phyloP scores from a whole-genome alignment of 2,113 vertebrate species.

The Eptesicus fuscus region DNA sequence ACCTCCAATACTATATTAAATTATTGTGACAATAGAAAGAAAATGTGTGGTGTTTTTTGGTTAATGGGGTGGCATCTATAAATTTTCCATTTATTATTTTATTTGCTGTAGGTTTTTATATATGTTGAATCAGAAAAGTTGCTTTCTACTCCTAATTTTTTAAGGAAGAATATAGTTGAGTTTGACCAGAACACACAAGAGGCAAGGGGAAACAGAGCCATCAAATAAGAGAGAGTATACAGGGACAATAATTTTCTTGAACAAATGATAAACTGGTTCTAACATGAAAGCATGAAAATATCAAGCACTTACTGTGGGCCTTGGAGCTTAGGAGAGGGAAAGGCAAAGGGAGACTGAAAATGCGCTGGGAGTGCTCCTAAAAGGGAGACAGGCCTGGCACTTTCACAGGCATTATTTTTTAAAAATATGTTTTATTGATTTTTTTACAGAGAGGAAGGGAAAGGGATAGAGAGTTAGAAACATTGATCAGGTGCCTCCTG shows the following conservation, averaged over 20 bases:
- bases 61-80: background rate
- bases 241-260: background rate
- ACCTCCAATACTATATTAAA: background rate
- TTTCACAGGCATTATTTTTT: background rate
- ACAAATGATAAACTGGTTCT: background rate
- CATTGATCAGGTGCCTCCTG: too few relatives aligned
- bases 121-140: background rate
- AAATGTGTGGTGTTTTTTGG: background rate
- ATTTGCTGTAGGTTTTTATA: background rate
- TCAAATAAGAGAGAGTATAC: background rate
- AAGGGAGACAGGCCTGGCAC: too few relatives aligned
- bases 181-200: background rate
- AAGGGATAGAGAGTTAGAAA: too few relatives aligned
- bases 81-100: slow-evolving; percentile 4
- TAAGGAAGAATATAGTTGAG: background rate
- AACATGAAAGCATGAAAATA: background rate
- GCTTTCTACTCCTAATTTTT: background rate
- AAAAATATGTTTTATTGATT: too few relatives aligned
- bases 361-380: too few relatives aligned
- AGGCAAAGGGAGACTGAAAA: too few relatives aligned
- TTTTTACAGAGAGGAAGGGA: too few relatives aligned
- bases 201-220: background rate
- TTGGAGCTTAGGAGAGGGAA: too few relatives aligned
- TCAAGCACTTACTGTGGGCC: too few relatives aligned
- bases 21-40: background rate